Conservation (phyloP, 2,113 vertebrate species). For the Poeciliopsis turrubarensis region DNA sequence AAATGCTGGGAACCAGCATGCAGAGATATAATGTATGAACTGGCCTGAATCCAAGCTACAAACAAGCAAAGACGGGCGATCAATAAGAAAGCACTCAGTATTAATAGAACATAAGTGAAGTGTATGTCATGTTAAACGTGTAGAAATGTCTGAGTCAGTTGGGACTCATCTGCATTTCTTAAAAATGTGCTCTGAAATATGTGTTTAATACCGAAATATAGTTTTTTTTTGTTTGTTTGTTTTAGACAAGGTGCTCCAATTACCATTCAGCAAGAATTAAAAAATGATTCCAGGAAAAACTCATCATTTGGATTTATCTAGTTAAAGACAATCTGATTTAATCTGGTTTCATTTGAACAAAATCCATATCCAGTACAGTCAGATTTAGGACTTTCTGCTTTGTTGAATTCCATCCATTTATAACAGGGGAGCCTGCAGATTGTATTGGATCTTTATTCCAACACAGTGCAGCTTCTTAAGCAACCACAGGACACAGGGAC, state of each 20-base stretch:
- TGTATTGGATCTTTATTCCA: background rate
- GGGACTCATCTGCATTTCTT: conserved; percentile 18
- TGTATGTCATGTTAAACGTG: conserved; percentile 37
- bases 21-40: conserved; percentile 55
- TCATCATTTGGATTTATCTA: background rate
- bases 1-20: conserved; percentile 42
- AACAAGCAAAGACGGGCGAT: conserved; percentile 43
- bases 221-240: background rate
- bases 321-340: background rate
- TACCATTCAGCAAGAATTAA: background rate
- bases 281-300: background rate
- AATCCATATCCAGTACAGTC: background rate
- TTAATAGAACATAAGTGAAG: conserved; percentile 53
- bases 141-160: background rate
- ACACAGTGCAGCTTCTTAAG: background rate
- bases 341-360: background rate
- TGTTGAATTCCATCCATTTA: background rate
- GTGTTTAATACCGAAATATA: background rate
- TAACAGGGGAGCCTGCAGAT: background rate
- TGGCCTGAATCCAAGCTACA: conserved; percentile 44
- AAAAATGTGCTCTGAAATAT: background rate
- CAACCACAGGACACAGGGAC: too few species aligned
- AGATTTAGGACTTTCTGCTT: background rate
- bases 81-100: conserved; percentile 58
- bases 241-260: too few species aligned